These are phyloP conservation scores for Smutsia temminckii DNA, from an alignment of 2,797 vertebrate genomes.

Conservation along the genomic window DNA sequence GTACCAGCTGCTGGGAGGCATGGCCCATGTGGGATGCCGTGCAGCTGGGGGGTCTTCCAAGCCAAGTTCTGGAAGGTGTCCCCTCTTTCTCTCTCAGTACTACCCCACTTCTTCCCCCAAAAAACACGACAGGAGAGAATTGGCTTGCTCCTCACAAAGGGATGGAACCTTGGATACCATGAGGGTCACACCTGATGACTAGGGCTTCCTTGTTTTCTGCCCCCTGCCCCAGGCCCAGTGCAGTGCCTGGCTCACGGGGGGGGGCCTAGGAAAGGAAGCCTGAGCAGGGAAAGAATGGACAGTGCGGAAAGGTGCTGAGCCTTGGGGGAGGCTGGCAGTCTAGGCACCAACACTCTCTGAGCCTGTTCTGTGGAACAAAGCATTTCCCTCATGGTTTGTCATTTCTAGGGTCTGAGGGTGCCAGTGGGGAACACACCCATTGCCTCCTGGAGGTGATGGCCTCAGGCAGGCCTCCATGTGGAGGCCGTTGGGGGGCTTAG, in stretches of 20 bases:
- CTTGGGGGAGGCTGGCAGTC: background rate
- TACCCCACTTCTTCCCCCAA: fast-evolving
- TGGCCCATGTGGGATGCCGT: background rate
- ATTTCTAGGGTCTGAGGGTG: background rate
- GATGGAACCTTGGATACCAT: background rate
- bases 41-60: background rate
- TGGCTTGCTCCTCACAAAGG: background rate
- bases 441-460: background rate
- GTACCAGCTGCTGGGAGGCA: background rate
- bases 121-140: background rate
- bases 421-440: background rate
- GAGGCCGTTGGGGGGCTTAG: background rate
- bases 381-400: background rate
- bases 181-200: background rate
- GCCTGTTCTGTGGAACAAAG: too few species aligned
- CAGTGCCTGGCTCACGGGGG: background rate
- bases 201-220: background rate
- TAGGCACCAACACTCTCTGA: background rate
- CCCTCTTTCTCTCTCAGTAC: background rate
- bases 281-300: background rate
- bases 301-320: background rate
- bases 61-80: background rate
- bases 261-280: background rate
- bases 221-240: background rate
- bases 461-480: too few species aligned